Conservation (phyloP, 2,888 invertebrate genomes). For the Gisinianus flammeolus region DNA sequence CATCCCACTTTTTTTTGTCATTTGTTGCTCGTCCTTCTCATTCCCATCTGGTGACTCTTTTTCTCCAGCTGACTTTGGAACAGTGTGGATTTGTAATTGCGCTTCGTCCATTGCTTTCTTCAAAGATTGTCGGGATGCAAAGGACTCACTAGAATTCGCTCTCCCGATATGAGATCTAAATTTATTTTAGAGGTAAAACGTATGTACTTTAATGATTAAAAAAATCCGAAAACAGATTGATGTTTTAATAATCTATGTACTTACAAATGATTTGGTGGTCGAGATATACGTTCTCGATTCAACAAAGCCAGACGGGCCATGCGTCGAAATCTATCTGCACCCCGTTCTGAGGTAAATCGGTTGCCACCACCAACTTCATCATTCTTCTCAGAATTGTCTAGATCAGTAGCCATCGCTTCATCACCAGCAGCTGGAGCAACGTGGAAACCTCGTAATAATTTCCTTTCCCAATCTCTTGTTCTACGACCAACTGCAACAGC, state of each 20-base stretch:
- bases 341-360: slow-evolving; percentile 17
- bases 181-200: slow-evolving; percentile 17
- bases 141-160: slow-evolving; percentile 73
- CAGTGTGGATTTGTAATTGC: slow-evolving; percentile 60
- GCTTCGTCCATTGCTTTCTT: slow-evolving; percentile 81
- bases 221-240: slow-evolving; percentile 3
- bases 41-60: neutral
- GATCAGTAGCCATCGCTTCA: slow-evolving; percentile 64
- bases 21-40: neutral
- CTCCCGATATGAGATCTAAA: slow-evolving; percentile 79
- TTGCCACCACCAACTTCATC: neutral
- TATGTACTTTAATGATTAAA: neutral
- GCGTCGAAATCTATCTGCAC: slow-evolving; percentile 68
- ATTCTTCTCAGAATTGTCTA: neutral
- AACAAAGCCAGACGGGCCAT: slow-evolving; percentile 76
- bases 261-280: slow-evolving; percentile 48
- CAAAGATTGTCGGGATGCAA: slow-evolving; percentile 76
- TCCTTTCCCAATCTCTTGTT: slow-evolving; percentile 85
- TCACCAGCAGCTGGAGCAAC: slow-evolving; percentile 75
- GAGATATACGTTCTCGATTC: slow-evolving; percentile 60
- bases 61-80: neutral
- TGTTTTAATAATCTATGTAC: neutral
- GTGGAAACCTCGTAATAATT: slow-evolving; percentile 86
- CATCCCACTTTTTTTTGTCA: neutral
- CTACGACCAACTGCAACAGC: slow-evolving; percentile 72